Evolutionary conservation across 2,888 invertebrate genomes (phyloP).

Genomic region (Tuberolachnus salignus): DNA sequence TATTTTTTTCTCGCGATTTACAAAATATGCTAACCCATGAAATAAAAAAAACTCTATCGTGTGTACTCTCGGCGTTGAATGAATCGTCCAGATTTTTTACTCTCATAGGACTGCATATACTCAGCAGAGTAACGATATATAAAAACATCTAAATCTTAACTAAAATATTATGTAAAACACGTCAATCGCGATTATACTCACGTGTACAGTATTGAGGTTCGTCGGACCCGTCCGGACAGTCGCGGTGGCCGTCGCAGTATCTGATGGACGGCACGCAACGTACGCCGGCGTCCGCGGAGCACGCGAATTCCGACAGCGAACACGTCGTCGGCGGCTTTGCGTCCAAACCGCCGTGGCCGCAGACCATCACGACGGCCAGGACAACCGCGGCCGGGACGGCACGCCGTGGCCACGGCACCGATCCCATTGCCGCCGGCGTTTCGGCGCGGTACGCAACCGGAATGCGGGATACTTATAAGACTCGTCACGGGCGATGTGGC

Average conservation of each 20-base stretch:
- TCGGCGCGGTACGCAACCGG: no score
- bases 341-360: background rate
- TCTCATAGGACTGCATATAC: no score
- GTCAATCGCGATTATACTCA: slow-evolving; percentile 43
- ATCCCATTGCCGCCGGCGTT: no score
- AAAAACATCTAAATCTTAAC: no score
- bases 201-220: slow-evolving; percentile 43
- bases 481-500: background rate
- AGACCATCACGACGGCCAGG: background rate
- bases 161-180: no score
- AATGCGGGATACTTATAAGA: no score
- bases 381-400: background rate
- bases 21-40: no score
- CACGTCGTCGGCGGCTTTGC: background rate
- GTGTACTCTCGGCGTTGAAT: no score
- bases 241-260: slow-evolving; percentile 56
- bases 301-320: slow-evolving; percentile 33
- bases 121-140: no score
- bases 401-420: background rate
- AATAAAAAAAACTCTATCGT: no score
- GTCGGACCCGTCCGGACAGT: slow-evolving; percentile 49
- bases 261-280: slow-evolving; percentile 60
- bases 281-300: background rate
- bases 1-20: no score
- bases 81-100: no score